phyloP scores from a whole-genome alignment of 2,888 invertebrate species.

The Orthosia gracilis region DNA sequence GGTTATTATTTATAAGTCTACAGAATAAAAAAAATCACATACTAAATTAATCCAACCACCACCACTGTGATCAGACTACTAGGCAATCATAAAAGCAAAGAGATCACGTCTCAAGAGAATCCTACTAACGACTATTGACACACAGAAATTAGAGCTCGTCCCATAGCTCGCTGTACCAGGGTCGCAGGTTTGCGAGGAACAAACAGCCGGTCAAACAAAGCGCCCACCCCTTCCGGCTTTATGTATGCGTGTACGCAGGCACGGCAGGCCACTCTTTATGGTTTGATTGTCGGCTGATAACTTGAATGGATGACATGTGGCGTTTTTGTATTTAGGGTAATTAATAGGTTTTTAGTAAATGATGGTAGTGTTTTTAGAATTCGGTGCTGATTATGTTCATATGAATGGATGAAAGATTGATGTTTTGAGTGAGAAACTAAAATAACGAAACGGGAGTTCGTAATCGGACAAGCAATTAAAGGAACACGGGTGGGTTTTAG shows the following conservation, averaged over 20 bases:
- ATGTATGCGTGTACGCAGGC: slow-evolving; percentile 54
- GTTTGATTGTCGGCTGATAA: slow-evolving; percentile 61
- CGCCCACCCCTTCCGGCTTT: slow-evolving; percentile 69
- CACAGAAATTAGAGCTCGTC: slow-evolving; percentile 60
- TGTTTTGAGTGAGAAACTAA: no score
- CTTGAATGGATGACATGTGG: slow-evolving; percentile 35
- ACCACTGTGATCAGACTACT: neutral
- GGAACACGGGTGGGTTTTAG: no score
- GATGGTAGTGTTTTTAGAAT: slow-evolving; percentile 2
- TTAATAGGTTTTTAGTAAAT: slow-evolving; percentile 41
- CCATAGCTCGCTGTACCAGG: slow-evolving; percentile 26
- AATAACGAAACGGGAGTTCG: no score
- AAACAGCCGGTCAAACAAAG: slow-evolving; percentile 66
- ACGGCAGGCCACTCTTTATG: slow-evolving; percentile 49
- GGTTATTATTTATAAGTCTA: neutral
- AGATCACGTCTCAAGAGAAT: slow-evolving; percentile 31
- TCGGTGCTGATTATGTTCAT: neutral
- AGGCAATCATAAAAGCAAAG: neutral
- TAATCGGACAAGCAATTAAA: no score
- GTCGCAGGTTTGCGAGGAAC: slow-evolving; percentile 65
- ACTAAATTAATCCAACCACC: no score
- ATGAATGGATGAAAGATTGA: neutral
- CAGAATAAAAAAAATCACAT: neutral
- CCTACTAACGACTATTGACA: slow-evolving; percentile 56
- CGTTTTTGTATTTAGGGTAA: slow-evolving; percentile 42